These are phyloP conservation scores for Sesamia inferens DNA, from an alignment of 2,888 invertebrate species.

Conservation along the genomic window DNA sequence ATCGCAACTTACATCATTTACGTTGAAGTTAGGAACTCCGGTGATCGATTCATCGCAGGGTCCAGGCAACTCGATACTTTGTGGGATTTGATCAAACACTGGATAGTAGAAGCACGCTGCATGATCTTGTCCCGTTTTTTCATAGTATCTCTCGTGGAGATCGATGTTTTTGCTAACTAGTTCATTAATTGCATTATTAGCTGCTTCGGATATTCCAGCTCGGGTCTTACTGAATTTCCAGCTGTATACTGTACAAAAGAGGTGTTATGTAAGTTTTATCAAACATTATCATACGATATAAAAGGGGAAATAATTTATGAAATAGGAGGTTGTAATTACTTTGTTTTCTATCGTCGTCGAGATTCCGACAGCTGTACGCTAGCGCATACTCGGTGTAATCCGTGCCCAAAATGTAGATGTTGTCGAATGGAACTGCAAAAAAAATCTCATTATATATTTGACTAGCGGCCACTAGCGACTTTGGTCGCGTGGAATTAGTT, in stretches of 20 bases:
- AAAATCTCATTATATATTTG: not conserved
- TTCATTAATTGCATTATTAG: slow-evolving; percentile 66
- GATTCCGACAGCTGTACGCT: slow-evolving; percentile 90
- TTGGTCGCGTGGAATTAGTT: no score
- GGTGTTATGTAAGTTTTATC: slow-evolving; percentile 2
- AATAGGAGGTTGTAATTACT: slow-evolving; percentile 66
- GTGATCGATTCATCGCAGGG: slow-evolving; percentile 74
- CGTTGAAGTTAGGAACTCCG: slow-evolving; percentile 74
- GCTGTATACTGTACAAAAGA: slow-evolving; percentile 77
- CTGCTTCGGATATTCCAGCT: slow-evolving; percentile 69
- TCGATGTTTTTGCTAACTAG: slow-evolving; percentile 71
- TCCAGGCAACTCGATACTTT: slow-evolving; percentile 73
- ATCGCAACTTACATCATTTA: slow-evolving; percentile 69
- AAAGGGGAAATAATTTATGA: not conserved
- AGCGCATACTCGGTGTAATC: slow-evolving; percentile 91
- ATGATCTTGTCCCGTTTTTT: slow-evolving; percentile 72
- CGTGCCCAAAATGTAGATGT: slow-evolving; percentile 91
- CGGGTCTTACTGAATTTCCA: slow-evolving; percentile 80
- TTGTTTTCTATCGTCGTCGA: slow-evolving; percentile 73
- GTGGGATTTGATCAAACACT: slow-evolving; percentile 69
- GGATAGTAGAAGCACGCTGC: slow-evolving; percentile 83
- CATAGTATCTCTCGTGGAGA: slow-evolving; percentile 77
- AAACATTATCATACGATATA: not conserved
- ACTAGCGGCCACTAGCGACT: no score
- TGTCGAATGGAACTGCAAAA: slow-evolving; percentile 74